Base-by-base conservation (phyloP, 1,140 invertebrate species). In the Aphelinus certus region DNA sequence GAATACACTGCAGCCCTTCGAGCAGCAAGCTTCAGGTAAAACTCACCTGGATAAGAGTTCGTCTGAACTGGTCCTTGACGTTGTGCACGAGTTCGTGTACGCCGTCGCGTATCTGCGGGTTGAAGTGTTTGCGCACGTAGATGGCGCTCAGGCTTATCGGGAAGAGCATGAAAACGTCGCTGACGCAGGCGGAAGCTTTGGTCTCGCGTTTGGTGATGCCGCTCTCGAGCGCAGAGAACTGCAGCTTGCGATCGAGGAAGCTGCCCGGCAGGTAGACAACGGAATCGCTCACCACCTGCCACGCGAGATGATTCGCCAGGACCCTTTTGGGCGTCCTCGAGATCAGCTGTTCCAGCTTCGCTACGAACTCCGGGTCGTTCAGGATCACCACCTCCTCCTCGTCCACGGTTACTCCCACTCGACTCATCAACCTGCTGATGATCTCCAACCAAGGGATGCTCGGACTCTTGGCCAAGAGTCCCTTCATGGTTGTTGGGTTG, bases 181-280 rank as follows among this genome's bases (percentile, higher is more conserved):
- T 92, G 26, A 93, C 91, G 80, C 95, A 96, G 79, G 95, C 93
- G 87, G 95, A 95, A 95, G 95, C 96, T 45, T 95, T 89, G 2
- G 93, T 3, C 90, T 81, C 48, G 92, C 83, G 77, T 63, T 45
- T 47, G 61, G 42, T 63, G 51, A 53, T 9, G 51, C 4, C 51
- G 51, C 9, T 53, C 4, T 53, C 9, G 51, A 53, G 9, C 4
- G 4, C 51, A 4, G 9, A 53, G 51, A 53, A 26, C 26, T 26
- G 26, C 51, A 9, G 51, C 51, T 9, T 53, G 51, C 92, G 85
- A 61, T 92, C 91, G 1, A 93, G 87, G 73, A 95, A 91, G 9
- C 90, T 88, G 65, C 95, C 91, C 1, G 92, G 0, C 93, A 96
- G 85, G 82, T 94, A 96, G 4, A 91, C 91, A 7, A 95, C 90